These are phyloP conservation scores for Chaenogobius annularis DNA, from an alignment of 2,113 vertebrate genomes.

Conservation along the genomic window DNA sequence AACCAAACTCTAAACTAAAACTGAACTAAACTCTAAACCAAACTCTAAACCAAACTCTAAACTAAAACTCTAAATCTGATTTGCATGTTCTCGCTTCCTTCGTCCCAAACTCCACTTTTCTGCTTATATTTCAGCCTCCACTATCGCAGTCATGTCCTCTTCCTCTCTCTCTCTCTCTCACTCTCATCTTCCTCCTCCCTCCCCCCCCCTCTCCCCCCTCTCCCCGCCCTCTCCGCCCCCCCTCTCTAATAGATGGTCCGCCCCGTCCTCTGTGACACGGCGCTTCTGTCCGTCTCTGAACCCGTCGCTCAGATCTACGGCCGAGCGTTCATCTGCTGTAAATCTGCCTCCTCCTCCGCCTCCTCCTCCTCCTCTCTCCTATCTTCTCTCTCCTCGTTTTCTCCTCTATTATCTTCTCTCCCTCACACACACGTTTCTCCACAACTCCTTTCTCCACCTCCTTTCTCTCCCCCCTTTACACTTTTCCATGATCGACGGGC, in stretches of 20 bases:
- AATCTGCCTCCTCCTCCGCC: constrained; percentile 37
- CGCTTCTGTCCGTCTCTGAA: constrained; percentile 50
- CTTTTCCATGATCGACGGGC: too few species aligned
- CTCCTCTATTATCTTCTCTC: neutral
- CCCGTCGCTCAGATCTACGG: constrained; percentile 49
- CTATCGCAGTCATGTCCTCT: too few species aligned
- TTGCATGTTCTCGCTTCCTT: too few species aligned
- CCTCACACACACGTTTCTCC: constrained; percentile 7
- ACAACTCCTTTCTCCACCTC: too few species aligned
- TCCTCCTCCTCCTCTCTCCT: neutral
- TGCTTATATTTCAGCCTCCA: too few species aligned
- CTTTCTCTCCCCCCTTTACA: too few species aligned
- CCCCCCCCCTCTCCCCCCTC: neutral
- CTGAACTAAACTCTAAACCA: too few species aligned
- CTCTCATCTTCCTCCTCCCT: neutral
- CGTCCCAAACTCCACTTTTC: too few species aligned
- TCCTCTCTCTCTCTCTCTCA: too few species aligned
- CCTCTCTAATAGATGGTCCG: constrained; percentile 46
- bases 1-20: too few species aligned
- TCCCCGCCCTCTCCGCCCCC: neutral
- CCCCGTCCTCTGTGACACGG: constrained; percentile 49
- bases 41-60: too few species aligned
- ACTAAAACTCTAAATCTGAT: too few species aligned
- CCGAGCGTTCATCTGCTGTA: constrained; percentile 33
- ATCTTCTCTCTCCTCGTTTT: neutral